Percentiles rank a stretch among this genome's conserved stretches.
Conservation (phyloP, 2,113 vertebrate genomes). For the Saguinus midas region DNA sequence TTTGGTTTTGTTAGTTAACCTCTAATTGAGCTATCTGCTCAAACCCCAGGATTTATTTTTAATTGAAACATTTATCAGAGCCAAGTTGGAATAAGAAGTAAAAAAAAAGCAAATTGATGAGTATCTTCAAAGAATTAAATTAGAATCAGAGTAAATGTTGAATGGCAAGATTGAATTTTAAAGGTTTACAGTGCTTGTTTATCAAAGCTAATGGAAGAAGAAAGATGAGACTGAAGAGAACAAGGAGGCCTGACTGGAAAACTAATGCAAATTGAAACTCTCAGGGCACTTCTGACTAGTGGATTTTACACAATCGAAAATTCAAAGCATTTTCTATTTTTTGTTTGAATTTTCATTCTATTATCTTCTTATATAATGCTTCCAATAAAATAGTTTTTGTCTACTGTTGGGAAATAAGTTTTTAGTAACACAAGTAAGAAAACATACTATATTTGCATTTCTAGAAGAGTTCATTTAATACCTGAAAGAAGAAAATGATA, state of each 20-base stretch:
- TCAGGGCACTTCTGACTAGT: neutral
- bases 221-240: neutral
- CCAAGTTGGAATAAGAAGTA: neutral
- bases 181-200: conserved; percentile 57
- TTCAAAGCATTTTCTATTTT: neutral
- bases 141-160: conserved; percentile 60
- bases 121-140: conserved; percentile 57
- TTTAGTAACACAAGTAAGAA: neutral
- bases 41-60: conserved; percentile 24
- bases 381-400: neutral
- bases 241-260: neutral
- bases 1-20: neutral
- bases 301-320: neutral
- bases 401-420: neutral
- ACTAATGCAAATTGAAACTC: neutral
- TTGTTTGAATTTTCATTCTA: neutral
- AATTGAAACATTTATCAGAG: conserved; percentile 47
- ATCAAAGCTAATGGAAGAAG: conserved; percentile 46
- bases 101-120: conserved; percentile 28
- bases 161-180: conserved; percentile 40
- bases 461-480: neutral
- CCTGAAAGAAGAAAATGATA: neutral
- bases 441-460: neutral
- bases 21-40: conserved; percentile 12
- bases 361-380: neutral